Percentiles rank a stretch among this genome's conserved stretches.
phyloP scores from a whole-genome alignment of 2,113 vertebrate species.

The Ophthalmolycus amberensis region DNA sequence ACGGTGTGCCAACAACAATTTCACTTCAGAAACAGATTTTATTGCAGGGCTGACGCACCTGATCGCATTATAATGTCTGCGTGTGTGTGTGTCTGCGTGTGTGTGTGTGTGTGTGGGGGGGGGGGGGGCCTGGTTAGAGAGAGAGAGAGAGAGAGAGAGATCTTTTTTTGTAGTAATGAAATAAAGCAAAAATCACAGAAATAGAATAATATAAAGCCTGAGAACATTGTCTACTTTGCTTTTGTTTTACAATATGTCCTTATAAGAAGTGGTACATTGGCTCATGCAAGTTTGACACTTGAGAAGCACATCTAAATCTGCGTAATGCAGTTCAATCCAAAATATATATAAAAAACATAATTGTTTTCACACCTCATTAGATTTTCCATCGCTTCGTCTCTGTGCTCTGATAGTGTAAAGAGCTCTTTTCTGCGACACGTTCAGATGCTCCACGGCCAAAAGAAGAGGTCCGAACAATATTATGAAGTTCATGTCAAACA shows the following conservation, averaged over 20 bases:
- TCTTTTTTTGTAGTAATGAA: not conserved
- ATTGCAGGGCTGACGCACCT: not conserved
- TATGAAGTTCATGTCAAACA: conserved; percentile 69
- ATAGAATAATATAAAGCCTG: conserved; percentile 1
- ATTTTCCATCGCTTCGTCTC: conserved; percentile 55
- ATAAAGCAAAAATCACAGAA: not conserved
- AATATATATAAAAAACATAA: not conserved
- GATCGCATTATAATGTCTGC: conserved; percentile 8
- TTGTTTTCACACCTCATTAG: conserved; percentile 22
- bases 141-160: conserved; percentile 64
- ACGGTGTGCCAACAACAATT: not conserved
- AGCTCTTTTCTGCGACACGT: conserved; percentile 11
- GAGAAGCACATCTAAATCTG: conserved; percentile 37
- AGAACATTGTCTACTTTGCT: not conserved
- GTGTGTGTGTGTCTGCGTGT: conserved; percentile 13
- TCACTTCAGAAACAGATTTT: conserved; percentile 2
- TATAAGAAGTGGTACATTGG: conserved; percentile 4
- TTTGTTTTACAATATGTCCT: conserved; percentile 19
- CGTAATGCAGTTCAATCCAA: conserved; percentile 35
- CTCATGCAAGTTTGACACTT: conserved; percentile 40
- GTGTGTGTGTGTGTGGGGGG: not conserved
- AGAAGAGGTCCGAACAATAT: conserved; percentile 79
- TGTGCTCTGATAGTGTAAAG: conserved; percentile 19
- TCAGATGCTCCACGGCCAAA: conserved; percentile 28
- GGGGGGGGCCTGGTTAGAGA: conserved; percentile 70